phyloP scores from a whole-genome alignment of 2,113 vertebrate genomes.

The Shinisaurus crocodilurus region DNA sequence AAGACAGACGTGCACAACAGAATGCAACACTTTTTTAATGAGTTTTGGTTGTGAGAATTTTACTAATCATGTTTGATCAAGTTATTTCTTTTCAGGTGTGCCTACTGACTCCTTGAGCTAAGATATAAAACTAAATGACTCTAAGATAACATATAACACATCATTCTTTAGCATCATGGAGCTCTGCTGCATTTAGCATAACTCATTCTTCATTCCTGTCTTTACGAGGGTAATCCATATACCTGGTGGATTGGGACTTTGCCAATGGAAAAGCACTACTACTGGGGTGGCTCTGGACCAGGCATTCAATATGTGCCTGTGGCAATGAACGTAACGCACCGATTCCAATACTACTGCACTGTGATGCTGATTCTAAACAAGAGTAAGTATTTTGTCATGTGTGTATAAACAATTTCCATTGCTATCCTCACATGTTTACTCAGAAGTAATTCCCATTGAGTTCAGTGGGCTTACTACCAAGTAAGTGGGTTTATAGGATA shows the following conservation, averaged over 20 bases:
- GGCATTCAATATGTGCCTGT: slow-evolving; percentile 96
- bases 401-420: background rate
- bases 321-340: slow-evolving; percentile 94
- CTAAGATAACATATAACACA: slow-evolving; percentile 1
- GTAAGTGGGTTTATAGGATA: background rate
- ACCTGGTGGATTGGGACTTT: slow-evolving; percentile 97
- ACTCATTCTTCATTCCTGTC: slow-evolving; percentile 41
- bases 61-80: background rate
- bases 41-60: background rate
- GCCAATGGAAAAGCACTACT: slow-evolving; percentile 97
- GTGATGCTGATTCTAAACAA: slow-evolving; percentile 91
- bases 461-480: background rate
- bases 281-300: slow-evolving; percentile 94
- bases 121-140: background rate
- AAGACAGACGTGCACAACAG: background rate
- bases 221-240: slow-evolving; percentile 90
- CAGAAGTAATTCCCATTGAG: no score
- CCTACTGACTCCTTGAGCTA: rapidly evolving
- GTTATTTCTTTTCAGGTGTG: background rate
- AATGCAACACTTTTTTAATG: background rate
- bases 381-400: slow-evolving; percentile 83
- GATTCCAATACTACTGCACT: slow-evolving; percentile 95
- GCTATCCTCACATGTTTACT: background rate
- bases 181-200: background rate
- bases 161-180: background rate